phyloP scores from a whole-genome alignment of 2,113 vertebrate genomes.

The Maccullochella peelii region DNA sequence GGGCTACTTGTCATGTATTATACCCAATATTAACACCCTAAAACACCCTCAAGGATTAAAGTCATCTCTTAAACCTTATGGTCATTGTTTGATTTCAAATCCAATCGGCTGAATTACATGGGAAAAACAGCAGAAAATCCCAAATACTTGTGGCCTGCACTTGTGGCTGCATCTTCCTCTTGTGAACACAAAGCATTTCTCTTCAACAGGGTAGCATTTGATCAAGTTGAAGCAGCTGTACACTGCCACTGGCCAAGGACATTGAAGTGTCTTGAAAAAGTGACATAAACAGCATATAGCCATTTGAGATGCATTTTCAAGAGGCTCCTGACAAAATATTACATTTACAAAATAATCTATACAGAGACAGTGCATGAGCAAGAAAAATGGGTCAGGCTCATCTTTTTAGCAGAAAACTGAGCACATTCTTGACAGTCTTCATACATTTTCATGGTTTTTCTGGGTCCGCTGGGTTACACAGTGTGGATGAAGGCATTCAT shows the following conservation, averaged over 20 bases:
- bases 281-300: background rate
- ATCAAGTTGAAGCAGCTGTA: background rate
- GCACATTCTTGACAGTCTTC: constrained; percentile 41
- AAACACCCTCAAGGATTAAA: background rate
- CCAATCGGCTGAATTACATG: background rate
- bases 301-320: constrained; percentile 3
- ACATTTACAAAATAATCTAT: background rate
- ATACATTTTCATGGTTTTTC: constrained; percentile 46
- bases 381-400: background rate
- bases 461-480: constrained; percentile 30
- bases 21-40: background rate
- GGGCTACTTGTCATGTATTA: background rate
- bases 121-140: background rate
- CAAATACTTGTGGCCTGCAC: background rate
- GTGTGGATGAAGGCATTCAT: constrained; percentile 59
- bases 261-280: background rate
- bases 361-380: background rate
- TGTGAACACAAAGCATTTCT: background rate
- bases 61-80: background rate
- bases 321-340: background rate
- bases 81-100: background rate
- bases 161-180: background rate
- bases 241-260: background rate
- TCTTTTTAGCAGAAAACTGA: constrained; percentile 48
- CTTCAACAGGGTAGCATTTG: background rate